phyloP scores from a whole-genome alignment of 2,113 vertebrate species.

The Agelaius tricolor region DNA sequence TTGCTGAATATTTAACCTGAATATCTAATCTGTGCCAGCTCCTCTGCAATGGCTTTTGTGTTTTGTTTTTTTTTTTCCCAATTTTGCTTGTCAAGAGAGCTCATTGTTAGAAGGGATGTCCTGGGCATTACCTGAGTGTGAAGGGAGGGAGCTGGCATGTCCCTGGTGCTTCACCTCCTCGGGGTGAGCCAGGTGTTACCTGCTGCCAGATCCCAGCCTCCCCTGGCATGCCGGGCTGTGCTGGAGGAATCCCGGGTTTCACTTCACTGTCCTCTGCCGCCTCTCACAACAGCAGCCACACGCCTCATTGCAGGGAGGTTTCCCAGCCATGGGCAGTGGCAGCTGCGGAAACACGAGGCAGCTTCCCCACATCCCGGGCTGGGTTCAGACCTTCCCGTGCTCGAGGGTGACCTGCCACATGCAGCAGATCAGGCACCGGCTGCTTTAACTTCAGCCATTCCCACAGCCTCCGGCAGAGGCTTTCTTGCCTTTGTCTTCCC shows the following conservation, averaged over 20 bases:
- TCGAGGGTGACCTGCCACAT: accelerated
- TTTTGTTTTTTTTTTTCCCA: background rate
- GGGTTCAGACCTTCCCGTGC: background rate
- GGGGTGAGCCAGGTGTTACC: background rate
- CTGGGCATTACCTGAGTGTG: accelerated
- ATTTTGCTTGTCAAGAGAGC: background rate
- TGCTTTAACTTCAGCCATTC: background rate
- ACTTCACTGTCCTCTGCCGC: background rate
- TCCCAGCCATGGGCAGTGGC: accelerated
- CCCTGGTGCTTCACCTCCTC: background rate
- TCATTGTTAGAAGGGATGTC: background rate
- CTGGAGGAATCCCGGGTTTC: background rate
- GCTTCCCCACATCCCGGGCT: accelerated
- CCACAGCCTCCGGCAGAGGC: background rate
- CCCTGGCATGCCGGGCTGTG: accelerated
- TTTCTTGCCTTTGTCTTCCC: background rate
- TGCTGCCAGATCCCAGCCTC: background rate
- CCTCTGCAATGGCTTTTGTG: background rate
- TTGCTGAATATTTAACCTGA: background rate
- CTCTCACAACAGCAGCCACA: accelerated
- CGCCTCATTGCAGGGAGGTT: background rate
- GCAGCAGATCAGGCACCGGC: background rate
- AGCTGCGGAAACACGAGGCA: background rate
- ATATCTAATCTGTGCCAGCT: background rate
- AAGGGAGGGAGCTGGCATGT: background rate